Evolutionary conservation across 2,113 vertebrate species (phyloP).

Genomic region (Pygoscelis adeliae): DNA sequence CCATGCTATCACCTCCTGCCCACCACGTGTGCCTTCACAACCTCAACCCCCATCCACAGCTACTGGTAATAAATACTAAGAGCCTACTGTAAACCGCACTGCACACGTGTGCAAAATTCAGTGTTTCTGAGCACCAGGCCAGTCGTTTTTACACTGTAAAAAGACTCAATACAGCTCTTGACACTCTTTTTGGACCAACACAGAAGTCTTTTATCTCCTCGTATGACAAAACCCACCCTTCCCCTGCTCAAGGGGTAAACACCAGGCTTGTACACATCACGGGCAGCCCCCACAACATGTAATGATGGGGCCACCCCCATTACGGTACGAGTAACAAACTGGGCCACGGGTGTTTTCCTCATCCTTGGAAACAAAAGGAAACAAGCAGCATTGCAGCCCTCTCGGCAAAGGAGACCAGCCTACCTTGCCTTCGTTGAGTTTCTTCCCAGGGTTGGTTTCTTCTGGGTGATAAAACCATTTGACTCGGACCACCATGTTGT

Average conservation of each 20-base stretch:
- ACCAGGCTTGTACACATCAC: background rate
- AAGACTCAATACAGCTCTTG: background rate
- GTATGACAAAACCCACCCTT: background rate
- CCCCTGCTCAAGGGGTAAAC: background rate
- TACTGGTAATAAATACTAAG: background rate
- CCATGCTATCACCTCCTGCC: background rate
- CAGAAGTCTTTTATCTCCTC: background rate
- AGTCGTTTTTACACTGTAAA: background rate
- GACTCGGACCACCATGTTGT: constrained; percentile 98
- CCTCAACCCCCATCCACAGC: background rate
- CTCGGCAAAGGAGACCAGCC: background rate
- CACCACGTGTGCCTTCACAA: background rate
- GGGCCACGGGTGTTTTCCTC: background rate
- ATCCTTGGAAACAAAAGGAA: background rate
- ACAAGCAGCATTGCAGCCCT: background rate
- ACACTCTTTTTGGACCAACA: background rate
- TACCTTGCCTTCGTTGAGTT: constrained; percentile 95
- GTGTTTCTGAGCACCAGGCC: background rate
- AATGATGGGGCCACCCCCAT: background rate
- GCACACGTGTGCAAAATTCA: fast-evolving
- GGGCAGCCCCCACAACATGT: background rate
- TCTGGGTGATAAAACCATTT: constrained; percentile 99
- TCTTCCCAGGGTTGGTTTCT: constrained; percentile 96
- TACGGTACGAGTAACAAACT: background rate
- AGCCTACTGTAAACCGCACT: background rate